A percentile compares a stretch with the other conserved stretches of the same genome.
These are phyloP conservation scores for Chrysolina oricalcia DNA, from an alignment of 2,888 invertebrate species.

Conservation along the genomic window DNA sequence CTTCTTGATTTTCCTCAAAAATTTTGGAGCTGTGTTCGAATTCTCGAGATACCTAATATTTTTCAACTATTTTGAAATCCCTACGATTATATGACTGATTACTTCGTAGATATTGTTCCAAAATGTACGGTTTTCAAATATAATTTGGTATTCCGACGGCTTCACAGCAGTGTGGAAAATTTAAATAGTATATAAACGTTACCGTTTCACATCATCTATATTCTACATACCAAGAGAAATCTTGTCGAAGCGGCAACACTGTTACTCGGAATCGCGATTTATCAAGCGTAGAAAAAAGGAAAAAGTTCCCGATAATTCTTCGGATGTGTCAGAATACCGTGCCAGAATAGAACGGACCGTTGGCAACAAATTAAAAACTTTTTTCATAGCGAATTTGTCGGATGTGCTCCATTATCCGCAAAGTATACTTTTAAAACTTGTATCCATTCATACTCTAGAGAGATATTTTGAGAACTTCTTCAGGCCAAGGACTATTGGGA, in stretches of 20 bases:
- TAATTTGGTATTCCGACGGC: too few species aligned
- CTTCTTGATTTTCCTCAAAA: too few species aligned
- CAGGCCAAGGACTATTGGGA: background rate
- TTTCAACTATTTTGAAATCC: too few species aligned
- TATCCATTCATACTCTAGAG: conserved; percentile 1
- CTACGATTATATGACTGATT: too few species aligned
- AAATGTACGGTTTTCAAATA: too few species aligned
- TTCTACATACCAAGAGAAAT: too few species aligned
- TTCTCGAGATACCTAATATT: too few species aligned
- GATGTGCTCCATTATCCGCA: conserved; percentile 3
- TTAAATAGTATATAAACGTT: too few species aligned
- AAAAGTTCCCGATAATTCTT: conserved; percentile 24
- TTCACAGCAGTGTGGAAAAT: too few species aligned
- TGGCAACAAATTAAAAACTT: conserved; percentile 25
- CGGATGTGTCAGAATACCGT: conserved; percentile 24
- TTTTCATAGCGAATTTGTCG: conserved; percentile 20
- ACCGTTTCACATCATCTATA: too few species aligned
- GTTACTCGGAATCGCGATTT: background rate
- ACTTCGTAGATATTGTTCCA: too few species aligned
- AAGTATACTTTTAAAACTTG: conserved; percentile 2
- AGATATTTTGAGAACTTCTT: background rate
- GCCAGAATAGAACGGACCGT: conserved; percentile 1
- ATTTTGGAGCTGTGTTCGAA: too few species aligned
- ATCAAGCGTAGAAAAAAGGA: conserved; percentile 14
- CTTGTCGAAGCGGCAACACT: background rate